phyloP scores from a whole-genome alignment of 2,797 vertebrate genomes.

The Cichlasoma orientale region DNA sequence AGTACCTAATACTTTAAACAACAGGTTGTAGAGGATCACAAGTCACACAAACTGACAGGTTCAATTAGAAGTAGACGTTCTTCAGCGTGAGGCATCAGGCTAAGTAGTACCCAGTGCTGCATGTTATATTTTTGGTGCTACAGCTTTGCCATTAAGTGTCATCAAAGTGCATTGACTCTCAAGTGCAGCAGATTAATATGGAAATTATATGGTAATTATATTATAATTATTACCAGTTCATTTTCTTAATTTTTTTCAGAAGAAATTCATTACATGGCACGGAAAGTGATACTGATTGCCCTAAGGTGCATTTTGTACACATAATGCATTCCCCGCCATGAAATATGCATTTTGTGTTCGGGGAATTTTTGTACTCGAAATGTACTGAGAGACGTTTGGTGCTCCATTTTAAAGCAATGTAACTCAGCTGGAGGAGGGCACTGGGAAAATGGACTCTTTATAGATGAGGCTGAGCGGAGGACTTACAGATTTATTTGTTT shows the following conservation, averaged over 20 bases:
- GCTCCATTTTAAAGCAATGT: slow-evolving; percentile 12
- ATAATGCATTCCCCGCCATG: slow-evolving; percentile 48
- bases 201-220: slow-evolving; percentile 65
- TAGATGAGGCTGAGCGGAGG: background rate
- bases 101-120: background rate
- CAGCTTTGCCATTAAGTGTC: slow-evolving; percentile 10
- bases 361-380: slow-evolving; percentile 6
- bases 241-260: slow-evolving; percentile 44
- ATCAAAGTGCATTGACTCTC: slow-evolving; percentile 29
- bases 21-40: background rate
- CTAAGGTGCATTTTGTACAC: slow-evolving; percentile 52
- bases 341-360: slow-evolving; percentile 56
- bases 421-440: background rate
- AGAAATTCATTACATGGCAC: slow-evolving; percentile 43
- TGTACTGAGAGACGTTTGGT: slow-evolving; percentile 33
- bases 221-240: slow-evolving; percentile 44
- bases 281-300: slow-evolving; percentile 36
- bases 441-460: background rate
- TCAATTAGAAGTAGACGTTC: background rate
- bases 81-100: background rate
- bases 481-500: background rate
- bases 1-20: background rate
- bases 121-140: background rate
- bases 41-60: background rate
- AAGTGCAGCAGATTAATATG: slow-evolving; percentile 52